Evolutionary conservation across 2,113 vertebrate genomes (phyloP).

Genomic region (Baryphthengus martii): DNA sequence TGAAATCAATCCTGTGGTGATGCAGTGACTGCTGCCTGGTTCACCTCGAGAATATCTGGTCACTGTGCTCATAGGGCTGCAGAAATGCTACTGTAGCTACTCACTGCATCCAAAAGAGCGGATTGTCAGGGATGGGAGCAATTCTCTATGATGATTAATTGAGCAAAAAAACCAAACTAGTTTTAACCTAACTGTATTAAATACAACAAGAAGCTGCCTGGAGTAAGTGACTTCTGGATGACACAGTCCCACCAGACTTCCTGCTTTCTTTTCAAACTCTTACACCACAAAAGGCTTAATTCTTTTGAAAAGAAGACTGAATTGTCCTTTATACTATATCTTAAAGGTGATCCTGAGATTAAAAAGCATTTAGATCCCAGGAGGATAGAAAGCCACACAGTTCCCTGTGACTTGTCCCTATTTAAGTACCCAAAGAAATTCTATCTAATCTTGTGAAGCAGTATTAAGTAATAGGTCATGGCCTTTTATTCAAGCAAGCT

Average conservation of each 20-base stretch:
- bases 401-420: neutral
- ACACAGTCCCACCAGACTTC: neutral
- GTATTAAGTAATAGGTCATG: neutral
- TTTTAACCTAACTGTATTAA: neutral
- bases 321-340: neutral
- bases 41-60: fast-evolving
- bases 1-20: neutral
- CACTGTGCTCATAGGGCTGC: neutral
- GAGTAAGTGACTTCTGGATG: neutral
- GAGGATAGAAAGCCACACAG: neutral
- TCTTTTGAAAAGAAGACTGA: neutral
- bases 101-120: neutral
- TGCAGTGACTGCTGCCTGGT: fast-evolving
- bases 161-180: neutral
- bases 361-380: neutral
- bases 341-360: neutral
- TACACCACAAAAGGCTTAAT: neutral
- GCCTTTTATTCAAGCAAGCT: neutral
- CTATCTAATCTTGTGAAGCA: neutral
- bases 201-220: neutral
- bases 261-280: neutral
- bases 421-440: neutral
- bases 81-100: neutral
- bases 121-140: neutral
- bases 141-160: neutral